These are phyloP conservation scores for Tipula unca DNA, from an alignment of 2,888 invertebrate genomes.

Conservation along the genomic window DNA sequence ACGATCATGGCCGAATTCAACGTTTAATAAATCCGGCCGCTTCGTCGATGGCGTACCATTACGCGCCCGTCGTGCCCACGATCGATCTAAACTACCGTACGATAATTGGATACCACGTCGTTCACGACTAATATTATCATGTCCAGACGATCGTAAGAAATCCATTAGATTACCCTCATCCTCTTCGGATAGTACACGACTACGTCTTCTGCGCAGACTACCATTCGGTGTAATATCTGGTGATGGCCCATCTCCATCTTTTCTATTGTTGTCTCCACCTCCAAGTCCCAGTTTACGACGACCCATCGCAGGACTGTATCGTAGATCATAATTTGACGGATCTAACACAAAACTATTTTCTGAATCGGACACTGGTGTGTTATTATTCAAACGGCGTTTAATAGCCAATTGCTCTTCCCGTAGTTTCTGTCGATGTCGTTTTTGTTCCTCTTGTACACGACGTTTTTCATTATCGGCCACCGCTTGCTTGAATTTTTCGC, in stretches of 20 bases:
- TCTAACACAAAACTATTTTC: conserved; percentile 68
- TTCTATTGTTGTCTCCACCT: conserved; percentile 42
- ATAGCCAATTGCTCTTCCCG: conserved; percentile 62
- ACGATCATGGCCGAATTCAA: conserved; percentile 63
- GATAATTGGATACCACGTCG: conserved; percentile 50
- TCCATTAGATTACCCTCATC: conserved; percentile 82
- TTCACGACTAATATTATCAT: conserved; percentile 61
- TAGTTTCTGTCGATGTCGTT: conserved; percentile 64
- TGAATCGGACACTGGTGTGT: conserved; percentile 61
- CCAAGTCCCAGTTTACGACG: conserved; percentile 60
- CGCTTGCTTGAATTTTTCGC: conserved; percentile 75
- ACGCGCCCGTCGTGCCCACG: conserved; percentile 74
- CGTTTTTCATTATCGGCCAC: conserved; percentile 78
- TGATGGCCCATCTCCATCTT: conserved; percentile 35
- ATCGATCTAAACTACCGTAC: conserved; percentile 82
- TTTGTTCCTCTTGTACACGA: conserved; percentile 76
- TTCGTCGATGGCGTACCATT: conserved; percentile 59
- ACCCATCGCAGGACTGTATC: conserved; percentile 59
- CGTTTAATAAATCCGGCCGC: conserved; percentile 65
- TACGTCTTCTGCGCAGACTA: conserved; percentile 69
- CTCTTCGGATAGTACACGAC: conserved; percentile 72
- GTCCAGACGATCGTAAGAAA: conserved; percentile 69
- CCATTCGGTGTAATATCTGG: conserved; percentile 83
- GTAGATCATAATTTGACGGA: conserved; percentile 65
- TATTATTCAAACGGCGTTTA: conserved; percentile 53